phyloP scores from a whole-genome alignment of 2,113 vertebrate species.

The Hyla sarda region DNA sequence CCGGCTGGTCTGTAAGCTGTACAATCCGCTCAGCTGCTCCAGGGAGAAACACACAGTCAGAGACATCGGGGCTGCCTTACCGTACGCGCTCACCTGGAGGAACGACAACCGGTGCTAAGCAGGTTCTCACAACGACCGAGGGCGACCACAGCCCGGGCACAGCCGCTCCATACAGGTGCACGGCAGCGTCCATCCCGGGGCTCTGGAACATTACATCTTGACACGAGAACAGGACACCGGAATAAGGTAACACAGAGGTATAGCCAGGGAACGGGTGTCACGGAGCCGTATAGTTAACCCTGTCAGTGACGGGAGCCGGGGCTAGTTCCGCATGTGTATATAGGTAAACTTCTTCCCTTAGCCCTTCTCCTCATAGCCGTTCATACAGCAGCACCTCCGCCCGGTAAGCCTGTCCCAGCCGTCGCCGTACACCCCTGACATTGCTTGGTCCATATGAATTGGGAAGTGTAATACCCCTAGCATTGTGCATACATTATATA shows the following conservation, averaged over 20 bases:
- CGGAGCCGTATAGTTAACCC: background rate
- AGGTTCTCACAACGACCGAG: background rate
- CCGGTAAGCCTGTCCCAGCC: no score
- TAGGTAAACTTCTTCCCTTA: background rate
- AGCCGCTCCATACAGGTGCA: background rate
- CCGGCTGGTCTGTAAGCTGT: constrained; percentile 52
- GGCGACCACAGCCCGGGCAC: background rate
- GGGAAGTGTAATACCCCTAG: background rate
- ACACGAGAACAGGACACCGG: constrained; percentile 42
- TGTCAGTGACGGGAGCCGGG: background rate
- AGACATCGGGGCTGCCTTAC: constrained; percentile 13
- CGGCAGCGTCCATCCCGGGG: background rate
- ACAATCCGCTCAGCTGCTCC: constrained; percentile 54
- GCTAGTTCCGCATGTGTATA: background rate
- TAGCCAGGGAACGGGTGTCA: no score
- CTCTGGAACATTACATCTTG: constrained; percentile 33
- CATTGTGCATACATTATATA: constrained; percentile 13
- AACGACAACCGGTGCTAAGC: background rate
- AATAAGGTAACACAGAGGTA: constrained; percentile 21
- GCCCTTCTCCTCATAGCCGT: background rate
- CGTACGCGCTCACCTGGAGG: background rate
- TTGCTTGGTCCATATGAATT: no score
- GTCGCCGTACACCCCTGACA: no score
- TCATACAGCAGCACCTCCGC: background rate
- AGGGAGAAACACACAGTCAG: constrained; percentile 12